Evolutionary conservation across 2,797 vertebrate genomes (phyloP).

Genomic region (Microchirus variegatus): DNA sequence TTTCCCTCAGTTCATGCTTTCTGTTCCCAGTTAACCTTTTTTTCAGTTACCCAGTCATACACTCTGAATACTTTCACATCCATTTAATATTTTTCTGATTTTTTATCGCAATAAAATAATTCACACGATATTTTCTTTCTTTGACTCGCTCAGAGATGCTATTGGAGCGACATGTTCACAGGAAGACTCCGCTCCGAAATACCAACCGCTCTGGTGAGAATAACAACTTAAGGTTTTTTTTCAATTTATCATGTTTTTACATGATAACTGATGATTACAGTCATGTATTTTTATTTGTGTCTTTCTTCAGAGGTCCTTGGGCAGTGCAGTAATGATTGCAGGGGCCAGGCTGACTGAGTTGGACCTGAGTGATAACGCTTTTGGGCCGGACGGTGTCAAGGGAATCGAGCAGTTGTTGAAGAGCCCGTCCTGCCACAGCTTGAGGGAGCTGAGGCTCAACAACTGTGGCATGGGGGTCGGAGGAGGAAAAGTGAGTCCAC

Average conservation of each 20-base stretch:
- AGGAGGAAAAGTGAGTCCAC: slow-evolving; percentile 88
- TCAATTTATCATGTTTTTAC: not conserved
- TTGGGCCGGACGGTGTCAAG: slow-evolving; percentile 93
- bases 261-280: no score
- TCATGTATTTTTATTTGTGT: not conserved
- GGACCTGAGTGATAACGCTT: slow-evolving; percentile 97
- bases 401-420: slow-evolving; percentile 91
- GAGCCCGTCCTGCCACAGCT: slow-evolving; percentile 88
- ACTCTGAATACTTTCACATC: not conserved
- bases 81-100: not conserved
- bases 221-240: not conserved
- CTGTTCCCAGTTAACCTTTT: no score
- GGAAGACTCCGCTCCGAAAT: slow-evolving; percentile 95
- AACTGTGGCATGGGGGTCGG: slow-evolving; percentile 98
- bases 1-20: slow-evolving; percentile 49
- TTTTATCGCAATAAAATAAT: not conserved
- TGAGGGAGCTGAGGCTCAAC: slow-evolving; percentile 91
- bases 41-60: no score
- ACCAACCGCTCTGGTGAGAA: slow-evolving; percentile 90
- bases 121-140: not conserved
- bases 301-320: slow-evolving; percentile 83
- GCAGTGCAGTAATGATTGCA: slow-evolving; percentile 87
- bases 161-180: slow-evolving; percentile 98
- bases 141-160: slow-evolving; percentile 84
- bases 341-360: slow-evolving; percentile 90